phyloP scores from a whole-genome alignment of 2,113 vertebrate species.

The Periophthalmus modestus region DNA sequence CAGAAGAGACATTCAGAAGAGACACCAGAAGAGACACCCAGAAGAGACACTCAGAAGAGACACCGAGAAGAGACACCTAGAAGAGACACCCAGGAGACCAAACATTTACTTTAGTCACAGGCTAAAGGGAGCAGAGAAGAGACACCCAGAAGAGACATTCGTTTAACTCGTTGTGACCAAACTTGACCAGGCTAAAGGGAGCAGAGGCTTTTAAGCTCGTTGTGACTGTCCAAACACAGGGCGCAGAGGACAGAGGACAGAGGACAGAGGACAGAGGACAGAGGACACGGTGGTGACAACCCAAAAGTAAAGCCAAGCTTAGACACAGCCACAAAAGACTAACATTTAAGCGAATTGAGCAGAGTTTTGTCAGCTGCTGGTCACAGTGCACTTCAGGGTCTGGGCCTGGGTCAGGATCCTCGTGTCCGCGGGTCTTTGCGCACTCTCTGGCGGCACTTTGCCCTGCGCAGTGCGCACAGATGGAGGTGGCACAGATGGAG shows the following conservation, averaged over 20 bases:
- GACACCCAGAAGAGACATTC: too few relatives aligned
- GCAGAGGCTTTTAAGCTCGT: slow-evolving; percentile 25
- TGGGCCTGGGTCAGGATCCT: too few relatives aligned
- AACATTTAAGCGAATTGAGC: not conserved
- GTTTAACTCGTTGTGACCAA: too few relatives aligned
- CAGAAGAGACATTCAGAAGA: too few relatives aligned
- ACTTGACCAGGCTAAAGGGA: slow-evolving; percentile 1
- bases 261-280: slow-evolving; percentile 46
- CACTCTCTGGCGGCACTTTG: not conserved
- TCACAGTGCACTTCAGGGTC: too few relatives aligned
- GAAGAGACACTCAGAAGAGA: not conserved
- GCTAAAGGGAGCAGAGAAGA: too few relatives aligned
- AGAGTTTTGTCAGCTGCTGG: too few relatives aligned
- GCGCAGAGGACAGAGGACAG: slow-evolving; percentile 40
- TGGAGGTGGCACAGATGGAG: slow-evolving; percentile 72
- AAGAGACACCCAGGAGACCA: too few relatives aligned
- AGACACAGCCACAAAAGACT: not conserved
- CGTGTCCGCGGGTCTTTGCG: too few relatives aligned
- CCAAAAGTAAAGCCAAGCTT: slow-evolving; percentile 24
- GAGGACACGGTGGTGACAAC: slow-evolving; percentile 63
- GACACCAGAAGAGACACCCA: too few relatives aligned
- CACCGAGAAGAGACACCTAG: too few relatives aligned
- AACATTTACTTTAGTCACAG: slow-evolving; percentile 34
- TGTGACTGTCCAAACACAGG: slow-evolving; percentile 60
- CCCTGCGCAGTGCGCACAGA: too few relatives aligned